These are phyloP conservation scores for Bombylius major DNA, from an alignment of 2,888 invertebrate genomes.

Conservation along the genomic window DNA sequence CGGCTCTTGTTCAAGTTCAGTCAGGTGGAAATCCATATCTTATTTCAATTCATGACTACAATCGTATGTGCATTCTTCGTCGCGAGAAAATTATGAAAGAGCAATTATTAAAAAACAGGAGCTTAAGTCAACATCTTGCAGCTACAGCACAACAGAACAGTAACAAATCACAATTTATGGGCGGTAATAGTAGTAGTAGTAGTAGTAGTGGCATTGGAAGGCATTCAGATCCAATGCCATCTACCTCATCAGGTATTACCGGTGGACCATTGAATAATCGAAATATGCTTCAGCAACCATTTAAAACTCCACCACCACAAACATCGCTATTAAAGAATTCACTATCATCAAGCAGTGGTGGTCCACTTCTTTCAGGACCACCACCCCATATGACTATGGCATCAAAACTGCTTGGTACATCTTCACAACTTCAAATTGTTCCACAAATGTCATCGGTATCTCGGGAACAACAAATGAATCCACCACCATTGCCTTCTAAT, in stretches of 20 bases:
- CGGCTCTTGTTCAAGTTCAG: slow-evolving; percentile 58
- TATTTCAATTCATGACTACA: slow-evolving; percentile 65
- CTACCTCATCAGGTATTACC: not conserved
- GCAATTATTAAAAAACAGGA: slow-evolving; percentile 35
- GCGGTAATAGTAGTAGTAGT: slow-evolving; percentile 8
- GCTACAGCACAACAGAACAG: slow-evolving; percentile 3
- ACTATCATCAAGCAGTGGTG: not conserved
- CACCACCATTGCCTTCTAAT: not conserved
- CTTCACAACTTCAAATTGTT: not conserved
- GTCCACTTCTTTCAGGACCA: too few relatives aligned
- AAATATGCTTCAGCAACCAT: not conserved
- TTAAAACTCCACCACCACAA: not conserved
- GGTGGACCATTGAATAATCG: not conserved
- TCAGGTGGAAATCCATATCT: slow-evolving; percentile 69
- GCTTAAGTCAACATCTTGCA: slow-evolving; percentile 4
- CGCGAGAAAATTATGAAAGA: slow-evolving; percentile 52
- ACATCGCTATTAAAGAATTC: not conserved
- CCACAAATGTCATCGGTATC: not conserved
- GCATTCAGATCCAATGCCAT: not conserved
- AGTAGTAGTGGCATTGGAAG: slow-evolving; percentile 10
- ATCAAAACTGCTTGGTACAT: not conserved
- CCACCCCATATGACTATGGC: not conserved
- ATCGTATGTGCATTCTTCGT: slow-evolving; percentile 62
- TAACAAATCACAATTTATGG: slow-evolving; percentile 9
- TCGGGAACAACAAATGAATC: not conserved